Evolutionary conservation across 1,140 invertebrate genomes (phyloP).

Genomic region (Eueides isabella): DNA sequence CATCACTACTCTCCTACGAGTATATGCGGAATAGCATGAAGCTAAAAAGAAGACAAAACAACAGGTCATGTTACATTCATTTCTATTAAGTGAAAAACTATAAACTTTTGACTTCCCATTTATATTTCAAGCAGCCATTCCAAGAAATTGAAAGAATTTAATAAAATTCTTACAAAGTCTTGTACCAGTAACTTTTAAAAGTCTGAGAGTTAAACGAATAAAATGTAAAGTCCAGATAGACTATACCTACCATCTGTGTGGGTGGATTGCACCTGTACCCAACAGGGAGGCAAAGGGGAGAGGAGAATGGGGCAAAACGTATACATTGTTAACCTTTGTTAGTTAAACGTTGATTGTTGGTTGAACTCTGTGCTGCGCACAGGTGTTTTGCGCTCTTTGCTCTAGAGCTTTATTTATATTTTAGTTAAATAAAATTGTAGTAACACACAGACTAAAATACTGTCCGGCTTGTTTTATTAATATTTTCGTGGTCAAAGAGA

Average conservation of each 20-base stretch:
- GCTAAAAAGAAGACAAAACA: too few relatives aligned
- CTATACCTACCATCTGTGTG: neutral
- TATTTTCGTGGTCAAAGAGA: neutral
- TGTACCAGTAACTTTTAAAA: conserved; percentile 12
- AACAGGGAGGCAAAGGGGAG: neutral
- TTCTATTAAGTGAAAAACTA: neutral
- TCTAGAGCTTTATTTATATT: neutral
- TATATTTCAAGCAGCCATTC: neutral
- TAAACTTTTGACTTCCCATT: neutral
- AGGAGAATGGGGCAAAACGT: neutral
- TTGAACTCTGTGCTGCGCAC: neutral
- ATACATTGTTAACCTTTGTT: conserved; percentile 18
- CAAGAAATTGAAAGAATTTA: neutral
- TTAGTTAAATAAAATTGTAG: neutral
- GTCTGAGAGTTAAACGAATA: neutral
- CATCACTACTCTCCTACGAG: too few relatives aligned
- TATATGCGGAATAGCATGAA: too few relatives aligned
- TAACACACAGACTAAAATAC: neutral
- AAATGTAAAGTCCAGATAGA: neutral
- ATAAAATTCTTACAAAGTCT: neutral
- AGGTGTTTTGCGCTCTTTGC: neutral
- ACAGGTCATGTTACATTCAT: neutral
- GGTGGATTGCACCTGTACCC: neutral
- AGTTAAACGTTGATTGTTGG: conserved; percentile 21
- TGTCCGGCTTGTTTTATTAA: neutral